Percentiles rank a stretch among this genome's conserved stretches.
These are phyloP conservation scores for Scrobipalpa costella DNA, from an alignment of 2,888 invertebrate species.

Conservation along the genomic window DNA sequence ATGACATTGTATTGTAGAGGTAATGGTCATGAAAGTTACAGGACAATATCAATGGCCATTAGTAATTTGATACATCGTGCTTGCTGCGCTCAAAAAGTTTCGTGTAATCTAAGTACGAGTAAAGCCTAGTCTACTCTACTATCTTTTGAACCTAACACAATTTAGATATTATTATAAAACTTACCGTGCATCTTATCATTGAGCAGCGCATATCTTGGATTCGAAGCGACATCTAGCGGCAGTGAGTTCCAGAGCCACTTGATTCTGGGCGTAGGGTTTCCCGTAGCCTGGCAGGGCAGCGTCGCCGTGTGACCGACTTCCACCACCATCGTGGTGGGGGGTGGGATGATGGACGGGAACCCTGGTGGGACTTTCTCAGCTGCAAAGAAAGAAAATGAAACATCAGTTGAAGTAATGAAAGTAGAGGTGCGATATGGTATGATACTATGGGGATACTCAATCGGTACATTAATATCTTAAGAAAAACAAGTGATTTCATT, in stretches of 20 bases:
- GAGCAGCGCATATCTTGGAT: conserved; percentile 91
- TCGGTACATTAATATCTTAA: no score
- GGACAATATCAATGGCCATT: no score
- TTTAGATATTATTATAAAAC: no score
- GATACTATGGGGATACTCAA: no score
- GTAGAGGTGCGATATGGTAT: not conserved
- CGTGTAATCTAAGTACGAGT: no score
- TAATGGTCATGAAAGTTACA: no score
- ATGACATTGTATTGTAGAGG: no score
- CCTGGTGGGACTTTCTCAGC: conserved; percentile 94
- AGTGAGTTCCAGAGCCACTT: conserved; percentile 97
- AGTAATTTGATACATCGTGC: no score
- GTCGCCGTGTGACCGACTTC: conserved; percentile 96
- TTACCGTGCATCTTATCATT: conserved; percentile 90
- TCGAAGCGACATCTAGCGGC: conserved; percentile 90
- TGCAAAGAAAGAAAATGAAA: conserved; percentile 44
- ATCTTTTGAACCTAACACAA: no score
- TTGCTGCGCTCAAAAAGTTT: no score
- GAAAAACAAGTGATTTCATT: no score
- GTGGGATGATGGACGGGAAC: conserved; percentile 91
- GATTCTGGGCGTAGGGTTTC: conserved; percentile 90
- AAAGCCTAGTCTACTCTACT: no score
- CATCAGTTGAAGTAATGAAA: not conserved
- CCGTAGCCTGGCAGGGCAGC: conserved; percentile 93
- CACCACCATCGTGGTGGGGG: conserved; percentile 95